phyloP scores from a whole-genome alignment of 2,888 invertebrate genomes.

The Smittia sp. region DNA sequence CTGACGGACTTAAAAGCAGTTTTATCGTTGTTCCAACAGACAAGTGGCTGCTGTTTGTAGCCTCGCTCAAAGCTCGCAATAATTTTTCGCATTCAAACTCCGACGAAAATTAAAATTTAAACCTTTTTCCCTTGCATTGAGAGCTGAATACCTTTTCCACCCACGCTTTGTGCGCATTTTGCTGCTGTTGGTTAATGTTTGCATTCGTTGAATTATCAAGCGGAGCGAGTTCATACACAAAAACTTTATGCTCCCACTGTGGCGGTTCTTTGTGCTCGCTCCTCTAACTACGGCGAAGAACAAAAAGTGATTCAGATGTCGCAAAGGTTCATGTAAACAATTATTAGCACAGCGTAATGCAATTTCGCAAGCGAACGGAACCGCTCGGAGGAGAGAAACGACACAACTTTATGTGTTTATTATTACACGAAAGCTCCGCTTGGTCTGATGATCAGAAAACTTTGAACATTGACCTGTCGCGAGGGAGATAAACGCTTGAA shows the following conservation, averaged over 20 bases:
- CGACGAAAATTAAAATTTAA: too few species aligned
- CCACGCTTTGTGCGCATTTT: too few species aligned
- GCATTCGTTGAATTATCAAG: background rate
- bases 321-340: conserved; percentile 8
- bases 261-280: background rate
- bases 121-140: too few species aligned
- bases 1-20: too few species aligned
- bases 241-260: background rate
- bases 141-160: too few species aligned
- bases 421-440: background rate
- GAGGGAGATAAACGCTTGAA: background rate
- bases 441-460: background rate
- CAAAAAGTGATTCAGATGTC: conserved; percentile 2
- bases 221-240: background rate
- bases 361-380: background rate
- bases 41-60: too few species aligned
- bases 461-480: background rate
- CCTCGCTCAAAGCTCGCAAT: too few species aligned
- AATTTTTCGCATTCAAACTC: too few species aligned
- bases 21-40: too few species aligned
- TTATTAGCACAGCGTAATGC: conserved; percentile 1
- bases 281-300: background rate
- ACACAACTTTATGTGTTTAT: background rate
- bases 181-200: too few species aligned
- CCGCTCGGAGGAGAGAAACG: background rate